phyloP scores from a whole-genome alignment of 2,888 invertebrate species.

The Amblyteles armatorius region DNA sequence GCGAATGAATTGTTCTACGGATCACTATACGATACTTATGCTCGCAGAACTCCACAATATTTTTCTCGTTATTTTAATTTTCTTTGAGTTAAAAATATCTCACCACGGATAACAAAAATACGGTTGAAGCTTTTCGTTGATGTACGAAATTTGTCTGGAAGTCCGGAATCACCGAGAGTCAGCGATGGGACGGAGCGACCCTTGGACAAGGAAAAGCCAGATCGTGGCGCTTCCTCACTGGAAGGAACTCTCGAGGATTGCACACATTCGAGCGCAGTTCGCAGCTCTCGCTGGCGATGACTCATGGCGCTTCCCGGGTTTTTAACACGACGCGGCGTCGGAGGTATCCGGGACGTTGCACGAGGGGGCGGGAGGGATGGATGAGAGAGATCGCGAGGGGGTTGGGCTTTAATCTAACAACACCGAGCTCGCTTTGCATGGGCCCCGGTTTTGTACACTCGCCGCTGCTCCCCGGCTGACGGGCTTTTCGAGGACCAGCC shows the following conservation, averaged over 20 bases:
- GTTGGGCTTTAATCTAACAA: constrained; percentile 83
- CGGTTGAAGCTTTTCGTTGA: constrained; percentile 68
- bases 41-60: too few relatives aligned
- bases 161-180: constrained; percentile 57
- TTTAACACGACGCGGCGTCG: constrained; percentile 81
- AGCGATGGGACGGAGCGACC: constrained; percentile 34
- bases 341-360: constrained; percentile 77
- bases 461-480: constrained; percentile 27
- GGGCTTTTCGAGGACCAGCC: constrained; percentile 71
- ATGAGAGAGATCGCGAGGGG: constrained; percentile 72
- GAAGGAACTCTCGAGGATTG: constrained; percentile 53
- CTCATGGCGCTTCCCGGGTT: constrained; percentile 81
- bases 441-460: constrained; percentile 69
- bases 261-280: constrained; percentile 71
- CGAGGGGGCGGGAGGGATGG: constrained; percentile 73
- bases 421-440: constrained; percentile 82
- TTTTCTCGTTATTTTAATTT: too few relatives aligned
- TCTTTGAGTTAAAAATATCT: too few relatives aligned
- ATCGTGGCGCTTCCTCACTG: background rate
- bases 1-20: too few relatives aligned
- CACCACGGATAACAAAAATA: too few relatives aligned
- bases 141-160: constrained; percentile 76
- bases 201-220: background rate
- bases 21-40: too few relatives aligned
- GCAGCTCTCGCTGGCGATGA: constrained; percentile 76